phyloP scores from a whole-genome alignment of 2,888 invertebrate species.

The Neoaliturus tenellus region DNA sequence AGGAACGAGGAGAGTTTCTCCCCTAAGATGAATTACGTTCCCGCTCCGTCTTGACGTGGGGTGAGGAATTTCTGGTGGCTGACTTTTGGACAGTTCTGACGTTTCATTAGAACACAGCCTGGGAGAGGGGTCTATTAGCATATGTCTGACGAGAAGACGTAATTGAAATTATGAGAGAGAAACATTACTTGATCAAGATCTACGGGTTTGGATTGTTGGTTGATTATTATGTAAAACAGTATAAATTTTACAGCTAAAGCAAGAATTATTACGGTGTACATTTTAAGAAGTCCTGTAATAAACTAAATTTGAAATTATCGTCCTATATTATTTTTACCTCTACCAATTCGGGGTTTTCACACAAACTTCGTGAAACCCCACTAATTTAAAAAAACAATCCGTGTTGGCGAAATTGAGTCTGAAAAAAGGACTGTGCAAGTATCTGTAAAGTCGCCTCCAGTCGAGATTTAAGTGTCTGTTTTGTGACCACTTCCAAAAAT shows the following conservation, averaged over 20 bases:
- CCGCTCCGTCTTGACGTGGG: background rate
- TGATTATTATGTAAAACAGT: background rate
- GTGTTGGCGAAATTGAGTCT: background rate
- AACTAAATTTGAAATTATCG: no score
- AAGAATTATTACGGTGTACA: no score
- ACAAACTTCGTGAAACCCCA: no score
- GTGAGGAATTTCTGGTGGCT: conserved; percentile 6
- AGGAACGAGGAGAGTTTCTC: background rate
- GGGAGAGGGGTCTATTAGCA: background rate
- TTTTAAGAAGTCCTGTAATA: no score
- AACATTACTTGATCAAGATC: background rate
- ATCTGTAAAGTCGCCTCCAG: conserved; percentile 2
- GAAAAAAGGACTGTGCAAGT: background rate
- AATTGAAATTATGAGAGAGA: background rate
- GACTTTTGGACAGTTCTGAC: conserved; percentile 30
- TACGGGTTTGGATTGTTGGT: no score
- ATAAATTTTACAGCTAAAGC: no score
- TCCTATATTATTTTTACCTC: no score
- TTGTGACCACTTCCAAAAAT: conserved; percentile 24
- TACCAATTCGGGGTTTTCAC: no score
- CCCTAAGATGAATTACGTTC: conserved; percentile 14
- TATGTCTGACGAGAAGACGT: background rate
- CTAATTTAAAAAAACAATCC: background rate
- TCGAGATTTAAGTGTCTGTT: conserved; percentile 33
- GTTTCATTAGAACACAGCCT: conserved; percentile 2